A percentile compares a stretch with the other conserved stretches of the same genome.
phyloP scores from a whole-genome alignment of 2,113 vertebrate species.

The Tiliqua scincoides region DNA sequence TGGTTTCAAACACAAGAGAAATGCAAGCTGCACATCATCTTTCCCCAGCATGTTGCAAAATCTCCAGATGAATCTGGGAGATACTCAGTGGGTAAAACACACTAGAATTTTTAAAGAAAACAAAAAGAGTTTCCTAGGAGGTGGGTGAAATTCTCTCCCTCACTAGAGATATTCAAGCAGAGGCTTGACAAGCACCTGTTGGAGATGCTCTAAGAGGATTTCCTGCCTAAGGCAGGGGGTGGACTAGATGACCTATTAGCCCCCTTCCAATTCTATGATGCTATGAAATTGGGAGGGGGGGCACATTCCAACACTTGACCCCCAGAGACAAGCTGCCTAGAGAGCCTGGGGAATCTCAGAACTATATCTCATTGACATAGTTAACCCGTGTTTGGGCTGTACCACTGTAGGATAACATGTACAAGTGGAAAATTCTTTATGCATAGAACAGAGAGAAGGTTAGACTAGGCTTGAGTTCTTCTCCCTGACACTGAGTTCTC shows the following conservation, averaged over 20 bases:
- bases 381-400: neutral
- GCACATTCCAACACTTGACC: neutral
- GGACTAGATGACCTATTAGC: no score
- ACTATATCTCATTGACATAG: no score
- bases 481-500: neutral
- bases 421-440: neutral
- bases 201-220: no score
- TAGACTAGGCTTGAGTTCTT: neutral
- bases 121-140: neutral
- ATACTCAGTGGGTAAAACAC: neutral
- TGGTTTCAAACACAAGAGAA: neutral
- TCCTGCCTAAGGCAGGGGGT: no score
- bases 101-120: neutral
- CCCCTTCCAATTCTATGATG: no score
- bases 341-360: neutral
- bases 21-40: neutral
- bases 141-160: no score
- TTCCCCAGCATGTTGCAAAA: neutral
- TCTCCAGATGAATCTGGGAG: neutral
- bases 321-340: neutral
- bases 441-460: neutral
- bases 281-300: neutral
- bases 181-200: no score
- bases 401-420: neutral
- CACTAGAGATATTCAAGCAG: no score